Evolutionary conservation across 2,797 vertebrate species (phyloP), one percentile per base, ranked within the genome.

Genomic region (Cuculus canorus): DNA sequence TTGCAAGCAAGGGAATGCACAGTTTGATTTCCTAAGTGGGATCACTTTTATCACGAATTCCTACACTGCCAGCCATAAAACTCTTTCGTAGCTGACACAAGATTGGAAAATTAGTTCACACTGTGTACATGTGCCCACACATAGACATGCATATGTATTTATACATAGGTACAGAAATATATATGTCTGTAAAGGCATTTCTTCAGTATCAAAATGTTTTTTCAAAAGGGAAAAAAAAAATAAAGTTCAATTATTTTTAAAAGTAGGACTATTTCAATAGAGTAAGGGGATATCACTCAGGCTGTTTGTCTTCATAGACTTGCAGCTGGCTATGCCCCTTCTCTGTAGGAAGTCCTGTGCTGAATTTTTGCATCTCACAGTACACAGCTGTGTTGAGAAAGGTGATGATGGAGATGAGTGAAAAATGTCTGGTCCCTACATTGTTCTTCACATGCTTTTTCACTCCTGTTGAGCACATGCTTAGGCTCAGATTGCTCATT

Each of bases 361-460:
- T 84, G 88, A 77, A 54, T 90, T 94, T 92, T 89, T 92, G 18
- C 27, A 17, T 90, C 56, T 93, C 41, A 24, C 10, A 27, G 61
- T 53, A 92, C 72, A 64, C 5, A 70, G 18, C 23, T 64, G 17
- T 52, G 86, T 88, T 72, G 37, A 50, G 60, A 71, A 64, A n/a
- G 0, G 1, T 64, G 41, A 15, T 48, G 64, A 73, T 80, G 57
- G 78, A 86, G 27, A n/a, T 37, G 18, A 79, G 22, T 41, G 43
- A 47, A 60, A 90, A 90, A 48, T 35, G 16, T 61, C 47, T 77
- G 52, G 85, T 82, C 33, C 16, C 39, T 50, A 4, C 37, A 17
- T 85, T 5, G 1, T 68, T 87, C 71, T 91, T 87, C 61, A 59
- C 4, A 2, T 47, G 9, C 4, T 59, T 92, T 48, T 94, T 85